Base-by-base conservation (phyloP, 2,797 vertebrate genomes). In the Odontamblyopus lacepedii region DNA sequence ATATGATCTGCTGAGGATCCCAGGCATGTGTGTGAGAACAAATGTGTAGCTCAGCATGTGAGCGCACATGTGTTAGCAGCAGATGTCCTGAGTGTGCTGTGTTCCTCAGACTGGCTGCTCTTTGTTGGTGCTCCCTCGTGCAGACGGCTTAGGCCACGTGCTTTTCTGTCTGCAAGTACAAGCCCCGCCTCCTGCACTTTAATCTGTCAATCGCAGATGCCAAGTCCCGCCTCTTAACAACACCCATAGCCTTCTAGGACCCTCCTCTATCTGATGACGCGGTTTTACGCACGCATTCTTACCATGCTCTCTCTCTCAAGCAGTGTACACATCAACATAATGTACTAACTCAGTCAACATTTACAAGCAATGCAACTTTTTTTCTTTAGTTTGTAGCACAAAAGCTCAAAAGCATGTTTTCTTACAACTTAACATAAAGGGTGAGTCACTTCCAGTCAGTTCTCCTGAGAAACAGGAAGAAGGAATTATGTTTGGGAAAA, bases 71-170 rank as follows among this genome's bases (percentile, higher is more conserved):
- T 79, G 89, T 88, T 80, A 79, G 78, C 77, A 88, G 90, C 91
- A 92, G 87, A 92, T 91, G 91, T 88, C 90, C 84, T 82, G 77
- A 86, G 89, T 79, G 80, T 79, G 73, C 75, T 83, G 79, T 84
- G 71, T 81, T 81, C 78, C 62, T 64, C 76, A 85, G 84, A 91
- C 90, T 88, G 85, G 80, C 78, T 89, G 90, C 73, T 90, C 90
- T 91, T 92, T 93, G 91, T 91, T 88, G 89, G 87, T 90, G 89
- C 88, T 87, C 84, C 87, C 92, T 92, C 90, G 86, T 92, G 91
- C 91, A 92, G 85, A 89, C 75, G 76, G 80, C 76, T 71, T 74
- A 70, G 73, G 88, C 91, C 92, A 92, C 92, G 92, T 93, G 92
- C 83, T 86, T 76, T 64, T 78, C 77, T 82, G 88, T 89, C 90